Base-by-base conservation (phyloP, 2,888 invertebrate species). In the Blera fallax region DNA sequence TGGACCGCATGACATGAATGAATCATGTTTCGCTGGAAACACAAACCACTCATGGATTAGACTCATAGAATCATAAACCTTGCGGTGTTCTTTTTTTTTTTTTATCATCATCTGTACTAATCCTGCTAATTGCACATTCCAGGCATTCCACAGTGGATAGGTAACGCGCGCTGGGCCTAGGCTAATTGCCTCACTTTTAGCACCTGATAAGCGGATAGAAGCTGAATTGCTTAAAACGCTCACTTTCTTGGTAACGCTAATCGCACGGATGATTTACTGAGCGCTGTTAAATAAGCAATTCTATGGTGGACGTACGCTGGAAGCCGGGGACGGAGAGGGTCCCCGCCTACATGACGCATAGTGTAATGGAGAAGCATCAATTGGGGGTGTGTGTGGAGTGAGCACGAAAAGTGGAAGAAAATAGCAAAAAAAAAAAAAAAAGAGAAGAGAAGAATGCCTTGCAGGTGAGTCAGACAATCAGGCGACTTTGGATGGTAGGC, bases 111-210 rank as follows among this genome's bases (percentile, higher is more conserved):
- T 73, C 58, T 70, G 50, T 64, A 62, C 69, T 85, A 80, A 85
- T 85, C 85, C 81, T 52, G 72, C 81, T 85, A 81, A 85, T 85
- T 85, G 81, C 81, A 58, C 80, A 85, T 85, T 76, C 85, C 85
- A 60, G 32, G 32, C 85, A 85, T 85, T 85, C 85, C 85, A 72
- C 10, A 48, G 45, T 8, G 65, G 21, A 40, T 85, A 85, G 85
- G 85, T 85, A 81, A 85, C 18, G 52, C 18, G 52, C 81, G 5
- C 60, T 18, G 34, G 45, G 67, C 72, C 65, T 56, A 50, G 76
- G 65, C 72, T 81, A 85, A 81, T 85, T 85, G 81, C 81, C 81
- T 85, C 81, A 81, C 54, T 85, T 77, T 85, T 81, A 85, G 81
- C 85, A 85, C 81, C 81, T 85, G 85, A 85, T 85, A 85, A 85